phyloP scores from a whole-genome alignment of 2,888 invertebrate species.

The Kryphioiulus occultus region DNA sequence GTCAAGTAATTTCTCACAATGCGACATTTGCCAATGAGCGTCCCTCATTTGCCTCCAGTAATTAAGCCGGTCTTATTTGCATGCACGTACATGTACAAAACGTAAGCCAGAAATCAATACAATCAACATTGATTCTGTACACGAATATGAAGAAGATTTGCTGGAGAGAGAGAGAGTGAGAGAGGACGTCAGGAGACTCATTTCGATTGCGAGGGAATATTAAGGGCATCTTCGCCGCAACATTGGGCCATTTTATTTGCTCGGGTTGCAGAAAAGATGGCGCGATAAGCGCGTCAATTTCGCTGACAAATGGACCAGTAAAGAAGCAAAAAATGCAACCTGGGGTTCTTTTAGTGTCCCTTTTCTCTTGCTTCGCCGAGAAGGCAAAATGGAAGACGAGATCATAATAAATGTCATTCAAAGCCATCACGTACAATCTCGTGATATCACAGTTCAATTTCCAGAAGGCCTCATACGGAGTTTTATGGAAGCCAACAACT shows the following conservation, averaged over 20 bases:
- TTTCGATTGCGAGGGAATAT: neutral
- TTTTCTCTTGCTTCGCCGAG: neutral
- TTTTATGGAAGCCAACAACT: constrained; percentile 5
- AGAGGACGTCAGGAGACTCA: neutral
- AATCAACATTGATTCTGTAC: neutral
- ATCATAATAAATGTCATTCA: constrained; percentile 5
- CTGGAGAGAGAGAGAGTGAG: too few species aligned
- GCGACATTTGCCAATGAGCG: neutral
- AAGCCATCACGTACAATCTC: constrained; percentile 5
- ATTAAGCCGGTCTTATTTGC: neutral
- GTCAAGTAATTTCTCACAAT: neutral
- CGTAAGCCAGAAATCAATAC: neutral
- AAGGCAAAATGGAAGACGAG: neutral
- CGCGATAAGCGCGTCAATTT: neutral
- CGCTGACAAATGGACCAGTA: constrained; percentile 5
- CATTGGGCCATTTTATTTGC: neutral
- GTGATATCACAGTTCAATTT: neutral
- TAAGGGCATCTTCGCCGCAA: neutral
- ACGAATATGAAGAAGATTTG: neutral
- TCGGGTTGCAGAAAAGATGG: neutral
- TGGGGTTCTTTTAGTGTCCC: neutral
- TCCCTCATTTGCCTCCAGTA: neutral
- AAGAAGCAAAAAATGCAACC: neutral
- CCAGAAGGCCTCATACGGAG: neutral
- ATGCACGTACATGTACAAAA: neutral